Evolutionary conservation across 2,797 vertebrate genomes (phyloP).

Genomic region (Tinamus major): DNA sequence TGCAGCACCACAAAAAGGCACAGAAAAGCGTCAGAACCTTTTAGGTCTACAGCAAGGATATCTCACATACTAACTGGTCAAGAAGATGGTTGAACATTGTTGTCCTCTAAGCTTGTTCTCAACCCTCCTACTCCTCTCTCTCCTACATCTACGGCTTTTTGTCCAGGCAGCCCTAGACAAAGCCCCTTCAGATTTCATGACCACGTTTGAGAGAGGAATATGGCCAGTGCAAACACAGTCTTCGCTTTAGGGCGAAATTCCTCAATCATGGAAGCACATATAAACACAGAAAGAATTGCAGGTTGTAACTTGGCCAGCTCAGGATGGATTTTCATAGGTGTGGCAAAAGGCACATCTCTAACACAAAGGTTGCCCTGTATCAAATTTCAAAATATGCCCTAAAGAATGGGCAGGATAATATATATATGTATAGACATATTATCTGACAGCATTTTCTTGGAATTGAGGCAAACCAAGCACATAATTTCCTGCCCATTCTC

Average conservation of each 20-base stretch:
- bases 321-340: constrained; percentile 46
- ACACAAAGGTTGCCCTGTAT: constrained; percentile 62
- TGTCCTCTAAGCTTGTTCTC: not conserved
- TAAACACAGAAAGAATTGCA: constrained; percentile 50
- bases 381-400: constrained; percentile 67
- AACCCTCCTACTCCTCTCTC: not conserved
- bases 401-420: constrained; percentile 29
- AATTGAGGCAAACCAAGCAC: constrained; percentile 29
- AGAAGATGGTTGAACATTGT: not conserved
- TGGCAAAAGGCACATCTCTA: constrained; percentile 46
- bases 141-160: not conserved
- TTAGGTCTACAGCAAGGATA: not conserved
- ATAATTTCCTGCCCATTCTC: constrained; percentile 50
- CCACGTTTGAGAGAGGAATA: not conserved
- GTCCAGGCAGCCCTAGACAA: not conserved
- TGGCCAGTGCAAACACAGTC: constrained; percentile 6
- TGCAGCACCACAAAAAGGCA: not conserved
- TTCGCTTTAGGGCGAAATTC: constrained; percentile 62
- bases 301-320: constrained; percentile 39
- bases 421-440: not conserved
- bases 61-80: not conserved
- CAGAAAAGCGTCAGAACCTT: fast-evolving
- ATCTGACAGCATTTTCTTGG: constrained; percentile 34
- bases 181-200: not conserved
- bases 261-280: constrained; percentile 26